phyloP scores from a whole-genome alignment of 2,888 invertebrate species.

The Peribatodes rhomboidaria region DNA sequence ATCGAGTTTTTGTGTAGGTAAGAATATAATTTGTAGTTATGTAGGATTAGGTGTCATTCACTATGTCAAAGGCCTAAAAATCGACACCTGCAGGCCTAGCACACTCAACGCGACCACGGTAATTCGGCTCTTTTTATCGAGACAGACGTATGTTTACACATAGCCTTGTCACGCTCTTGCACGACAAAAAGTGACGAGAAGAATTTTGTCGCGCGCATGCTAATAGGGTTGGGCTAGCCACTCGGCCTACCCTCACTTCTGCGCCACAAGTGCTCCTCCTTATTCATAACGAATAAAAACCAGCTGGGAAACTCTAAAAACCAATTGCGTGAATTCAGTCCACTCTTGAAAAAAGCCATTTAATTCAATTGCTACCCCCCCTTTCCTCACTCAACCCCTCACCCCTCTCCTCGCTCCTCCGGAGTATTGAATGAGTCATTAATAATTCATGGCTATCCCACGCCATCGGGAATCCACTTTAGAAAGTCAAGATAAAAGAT shows the following conservation, averaged over 20 bases:
- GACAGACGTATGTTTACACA: no score
- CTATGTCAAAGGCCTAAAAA: no score
- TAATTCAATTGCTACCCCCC: constrained; percentile 57
- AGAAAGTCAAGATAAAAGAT: constrained; percentile 43
- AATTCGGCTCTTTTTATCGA: no score
- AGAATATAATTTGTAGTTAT: no score
- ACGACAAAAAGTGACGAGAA: no score
- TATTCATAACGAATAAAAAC: constrained; percentile 28
- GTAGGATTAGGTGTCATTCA: no score
- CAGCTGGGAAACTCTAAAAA: constrained; percentile 28
- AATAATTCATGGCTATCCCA: constrained; percentile 55
- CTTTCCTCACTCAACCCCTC: background rate
- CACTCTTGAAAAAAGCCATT: constrained; percentile 51
- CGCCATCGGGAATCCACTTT: constrained; percentile 48
- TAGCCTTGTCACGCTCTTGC: no score
- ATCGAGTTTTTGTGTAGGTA: no score
- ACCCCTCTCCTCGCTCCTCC: constrained; percentile 33
- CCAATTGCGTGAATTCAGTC: constrained; percentile 51
- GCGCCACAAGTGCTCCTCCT: background rate
- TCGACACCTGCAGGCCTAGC: no score
- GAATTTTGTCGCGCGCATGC: no score
- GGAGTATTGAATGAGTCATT: constrained; percentile 56
- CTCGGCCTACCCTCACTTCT: background rate
- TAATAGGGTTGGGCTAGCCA: no score
- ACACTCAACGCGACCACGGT: no score